Conservation (phyloP, 2,888 invertebrate genomes). For the Aspidiotus destructor region DNA sequence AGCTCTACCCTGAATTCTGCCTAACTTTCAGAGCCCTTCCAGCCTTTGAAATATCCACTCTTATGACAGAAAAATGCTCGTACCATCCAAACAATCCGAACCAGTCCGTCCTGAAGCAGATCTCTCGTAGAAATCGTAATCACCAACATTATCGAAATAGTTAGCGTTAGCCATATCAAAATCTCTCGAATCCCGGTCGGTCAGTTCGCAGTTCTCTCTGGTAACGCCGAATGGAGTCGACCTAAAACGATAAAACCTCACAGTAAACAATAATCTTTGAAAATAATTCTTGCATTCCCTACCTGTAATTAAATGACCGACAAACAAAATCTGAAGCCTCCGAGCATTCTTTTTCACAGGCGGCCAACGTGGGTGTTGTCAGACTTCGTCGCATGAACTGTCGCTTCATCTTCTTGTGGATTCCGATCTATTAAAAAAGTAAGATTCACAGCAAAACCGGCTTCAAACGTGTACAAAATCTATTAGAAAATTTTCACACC, state of each 20-base stretch:
- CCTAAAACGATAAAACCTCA: constrained; percentile 6
- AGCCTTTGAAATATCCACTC: too few species aligned
- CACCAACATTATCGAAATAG: constrained; percentile 71
- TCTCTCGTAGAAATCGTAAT: constrained; percentile 76
- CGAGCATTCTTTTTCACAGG: constrained; percentile 76
- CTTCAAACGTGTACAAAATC: too few species aligned
- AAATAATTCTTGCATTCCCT: constrained; percentile 32
- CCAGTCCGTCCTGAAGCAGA: constrained; percentile 63
- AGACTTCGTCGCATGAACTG: constrained; percentile 65
- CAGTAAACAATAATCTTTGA: too few species aligned
- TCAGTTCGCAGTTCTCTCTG: constrained; percentile 79
- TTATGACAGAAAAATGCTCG: too few species aligned
- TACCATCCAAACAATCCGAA: constrained; percentile 77
- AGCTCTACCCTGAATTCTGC: too few species aligned
- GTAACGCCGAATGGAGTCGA: constrained; percentile 53
- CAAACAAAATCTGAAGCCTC: constrained; percentile 75
- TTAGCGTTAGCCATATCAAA: constrained; percentile 75
- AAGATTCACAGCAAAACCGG: too few species aligned
- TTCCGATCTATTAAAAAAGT: constrained; percentile 49
- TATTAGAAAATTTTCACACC: constrained; percentile 35
- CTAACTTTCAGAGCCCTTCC: too few species aligned
- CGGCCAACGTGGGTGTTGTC: constrained; percentile 61
- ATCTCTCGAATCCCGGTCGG: constrained; percentile 74
- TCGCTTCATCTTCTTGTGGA: constrained; percentile 65
- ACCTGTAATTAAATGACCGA: constrained; percentile 78